Evolutionary conservation across 1,140 invertebrate species (phyloP).

Genomic region (Elymnias hypermnestra): DNA sequence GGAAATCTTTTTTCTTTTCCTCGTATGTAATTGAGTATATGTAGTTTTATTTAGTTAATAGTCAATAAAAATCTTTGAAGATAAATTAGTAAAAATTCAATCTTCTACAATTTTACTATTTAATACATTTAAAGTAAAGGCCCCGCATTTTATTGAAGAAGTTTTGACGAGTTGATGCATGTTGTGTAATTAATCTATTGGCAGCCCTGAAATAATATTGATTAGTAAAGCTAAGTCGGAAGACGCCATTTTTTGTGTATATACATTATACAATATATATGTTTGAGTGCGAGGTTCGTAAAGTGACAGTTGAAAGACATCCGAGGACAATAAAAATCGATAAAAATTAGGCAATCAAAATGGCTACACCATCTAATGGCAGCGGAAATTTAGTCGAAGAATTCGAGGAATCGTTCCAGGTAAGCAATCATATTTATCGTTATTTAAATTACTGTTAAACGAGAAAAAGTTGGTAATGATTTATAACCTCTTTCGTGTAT

Average conservation of each 20-base stretch:
- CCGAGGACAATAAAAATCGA: conserved; percentile 2
- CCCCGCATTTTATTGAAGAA: too few relatives aligned
- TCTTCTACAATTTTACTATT: too few relatives aligned
- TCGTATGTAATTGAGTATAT: too few relatives aligned
- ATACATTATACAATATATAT: neutral
- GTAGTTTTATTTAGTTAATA: too few relatives aligned
- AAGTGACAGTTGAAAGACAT: conserved; percentile 14
- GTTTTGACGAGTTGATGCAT: too few relatives aligned
- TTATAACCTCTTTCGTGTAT: conserved; percentile 47
- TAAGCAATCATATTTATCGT: conserved; percentile 25
- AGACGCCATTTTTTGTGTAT: neutral
- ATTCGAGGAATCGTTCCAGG: conserved; percentile 90
- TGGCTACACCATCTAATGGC: conserved; percentile 87
- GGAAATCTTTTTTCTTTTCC: too few relatives aligned
- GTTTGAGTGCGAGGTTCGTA: conserved; percentile 2
- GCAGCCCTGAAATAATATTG: conserved; percentile 20
- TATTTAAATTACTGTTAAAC: conserved; percentile 1
- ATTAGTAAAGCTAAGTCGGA: neutral
- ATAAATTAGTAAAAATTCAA: too few relatives aligned
- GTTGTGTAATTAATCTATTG: too few relatives aligned
- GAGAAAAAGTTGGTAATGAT: neutral
- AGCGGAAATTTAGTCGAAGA: conserved; percentile 89
- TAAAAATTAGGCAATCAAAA: conserved; percentile 48
- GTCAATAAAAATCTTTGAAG: too few relatives aligned
- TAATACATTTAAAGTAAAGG: too few relatives aligned